These are phyloP conservation scores for Periophthalmus modestus DNA, from an alignment of 2,113 vertebrate genomes.

Conservation along the genomic window DNA sequence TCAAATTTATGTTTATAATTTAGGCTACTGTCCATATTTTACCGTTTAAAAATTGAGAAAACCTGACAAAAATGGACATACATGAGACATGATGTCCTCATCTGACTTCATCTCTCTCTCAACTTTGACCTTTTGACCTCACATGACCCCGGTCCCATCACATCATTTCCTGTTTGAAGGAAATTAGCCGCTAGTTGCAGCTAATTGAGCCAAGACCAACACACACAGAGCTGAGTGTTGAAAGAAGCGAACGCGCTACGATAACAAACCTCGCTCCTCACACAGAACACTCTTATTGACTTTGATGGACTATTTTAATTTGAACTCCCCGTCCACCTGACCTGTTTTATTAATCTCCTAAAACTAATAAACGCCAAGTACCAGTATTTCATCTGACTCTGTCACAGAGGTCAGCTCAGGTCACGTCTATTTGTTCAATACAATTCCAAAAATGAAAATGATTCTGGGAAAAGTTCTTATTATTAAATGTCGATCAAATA, in stretches of 20 bases:
- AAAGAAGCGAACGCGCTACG: constrained; percentile 8
- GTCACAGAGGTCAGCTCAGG: background rate
- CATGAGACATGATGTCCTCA: background rate
- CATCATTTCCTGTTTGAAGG: constrained; percentile 47
- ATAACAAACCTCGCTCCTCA: constrained; percentile 32
- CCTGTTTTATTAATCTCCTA: constrained; percentile 31
- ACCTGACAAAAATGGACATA: background rate
- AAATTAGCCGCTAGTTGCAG: constrained; percentile 30
- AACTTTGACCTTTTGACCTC: constrained; percentile 30
- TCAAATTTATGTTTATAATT: too few relatives aligned
- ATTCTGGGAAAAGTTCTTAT: background rate
- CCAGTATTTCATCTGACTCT: background rate
- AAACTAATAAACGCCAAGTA: constrained; percentile 36
- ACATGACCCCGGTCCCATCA: constrained; percentile 26
- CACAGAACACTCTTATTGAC: constrained; percentile 6
- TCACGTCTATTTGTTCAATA: background rate
- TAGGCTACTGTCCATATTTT: too few relatives aligned
- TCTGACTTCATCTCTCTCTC: constrained; percentile 21
- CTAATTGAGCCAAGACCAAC: constrained; percentile 45
- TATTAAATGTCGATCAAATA: background rate
- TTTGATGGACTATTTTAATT: constrained; percentile 13
- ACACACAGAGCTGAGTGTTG: constrained; percentile 25
- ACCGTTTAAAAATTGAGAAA: background rate
- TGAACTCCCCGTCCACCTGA: constrained; percentile 38
- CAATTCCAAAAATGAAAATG: background rate